Evolutionary conservation across 2,113 vertebrate species (phyloP).

Genomic region (Periophthalmodon schlosseri): DNA sequence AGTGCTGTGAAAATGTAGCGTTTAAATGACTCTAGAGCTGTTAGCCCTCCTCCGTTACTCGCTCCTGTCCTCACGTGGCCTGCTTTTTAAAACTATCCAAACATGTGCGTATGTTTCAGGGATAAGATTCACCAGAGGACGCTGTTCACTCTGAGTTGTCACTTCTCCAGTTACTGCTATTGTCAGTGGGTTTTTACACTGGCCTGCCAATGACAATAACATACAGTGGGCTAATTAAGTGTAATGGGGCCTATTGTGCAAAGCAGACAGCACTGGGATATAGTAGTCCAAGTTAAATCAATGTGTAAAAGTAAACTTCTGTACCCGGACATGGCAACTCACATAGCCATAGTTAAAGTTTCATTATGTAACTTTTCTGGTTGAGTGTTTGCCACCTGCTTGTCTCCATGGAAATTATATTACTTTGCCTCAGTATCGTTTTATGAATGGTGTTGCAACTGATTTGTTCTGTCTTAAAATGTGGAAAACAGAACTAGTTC

Average conservation of each 20-base stretch:
- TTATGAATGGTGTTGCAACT: too few relatives aligned
- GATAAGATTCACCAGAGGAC: slow-evolving; percentile 51
- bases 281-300: background rate
- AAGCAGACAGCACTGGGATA: background rate
- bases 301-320: background rate
- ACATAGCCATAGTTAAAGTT: background rate
- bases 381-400: too few relatives aligned
- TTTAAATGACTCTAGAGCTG: slow-evolving; percentile 61
- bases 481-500: too few relatives aligned
- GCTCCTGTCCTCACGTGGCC: slow-evolving; percentile 36
- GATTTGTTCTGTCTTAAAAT: too few relatives aligned
- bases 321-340: background rate
- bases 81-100: slow-evolving; percentile 47
- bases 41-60: slow-evolving; percentile 19
- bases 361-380: too few relatives aligned
- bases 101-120: slow-evolving; percentile 48
- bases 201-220: slow-evolving; percentile 5
- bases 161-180: slow-evolving; percentile 4
- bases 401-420: too few relatives aligned
- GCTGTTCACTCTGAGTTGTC: slow-evolving; percentile 42
- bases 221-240: background rate
- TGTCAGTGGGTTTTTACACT: slow-evolving; percentile 4
- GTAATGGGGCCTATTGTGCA: background rate
- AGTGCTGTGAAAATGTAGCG: slow-evolving; percentile 48
- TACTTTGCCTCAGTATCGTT: too few relatives aligned